A percentile compares a stretch with the other conserved stretches of the same genome.
These are phyloP conservation scores for Microcaecilia unicolor DNA, from an alignment of 2,797 vertebrate species.

Conservation along the genomic window DNA sequence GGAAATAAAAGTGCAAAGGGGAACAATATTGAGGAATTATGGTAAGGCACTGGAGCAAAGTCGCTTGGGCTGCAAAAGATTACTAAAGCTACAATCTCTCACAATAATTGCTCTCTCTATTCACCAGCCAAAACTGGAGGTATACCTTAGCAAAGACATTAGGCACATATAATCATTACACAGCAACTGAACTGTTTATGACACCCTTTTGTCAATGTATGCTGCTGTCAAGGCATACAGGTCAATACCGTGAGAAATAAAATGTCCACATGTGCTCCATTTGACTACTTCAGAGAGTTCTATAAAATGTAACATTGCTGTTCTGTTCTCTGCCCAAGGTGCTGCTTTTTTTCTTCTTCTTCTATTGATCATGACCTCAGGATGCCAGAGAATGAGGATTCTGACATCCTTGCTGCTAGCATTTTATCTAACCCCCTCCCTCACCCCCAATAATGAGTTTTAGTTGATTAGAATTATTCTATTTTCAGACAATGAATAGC, in stretches of 20 bases:
- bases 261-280: accelerated
- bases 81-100: accelerated
- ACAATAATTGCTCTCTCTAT: accelerated
- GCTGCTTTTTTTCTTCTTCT: no score
- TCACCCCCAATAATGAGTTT: no score
- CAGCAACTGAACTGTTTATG: not conserved
- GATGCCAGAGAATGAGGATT: not conserved
- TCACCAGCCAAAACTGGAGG: not conserved
- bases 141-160: not conserved
- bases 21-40: no score
- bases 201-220: not conserved
- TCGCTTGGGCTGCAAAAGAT: not conserved
- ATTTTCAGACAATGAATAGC: no score
- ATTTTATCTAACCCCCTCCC: no score
- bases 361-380: not conserved
- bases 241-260: not conserved
- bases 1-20: no score
- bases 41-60: not conserved
- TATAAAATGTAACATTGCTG: not conserved
- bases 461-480: no score
- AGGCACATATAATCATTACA: accelerated
- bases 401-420: not conserved
- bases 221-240: not conserved
- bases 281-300: not conserved
- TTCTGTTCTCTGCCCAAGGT: not conserved